A percentile compares a stretch with the other conserved stretches of the same genome.
Evolutionary conservation across 2,888 invertebrate species (phyloP).

Genomic region (Eristalis tenax): DNA sequence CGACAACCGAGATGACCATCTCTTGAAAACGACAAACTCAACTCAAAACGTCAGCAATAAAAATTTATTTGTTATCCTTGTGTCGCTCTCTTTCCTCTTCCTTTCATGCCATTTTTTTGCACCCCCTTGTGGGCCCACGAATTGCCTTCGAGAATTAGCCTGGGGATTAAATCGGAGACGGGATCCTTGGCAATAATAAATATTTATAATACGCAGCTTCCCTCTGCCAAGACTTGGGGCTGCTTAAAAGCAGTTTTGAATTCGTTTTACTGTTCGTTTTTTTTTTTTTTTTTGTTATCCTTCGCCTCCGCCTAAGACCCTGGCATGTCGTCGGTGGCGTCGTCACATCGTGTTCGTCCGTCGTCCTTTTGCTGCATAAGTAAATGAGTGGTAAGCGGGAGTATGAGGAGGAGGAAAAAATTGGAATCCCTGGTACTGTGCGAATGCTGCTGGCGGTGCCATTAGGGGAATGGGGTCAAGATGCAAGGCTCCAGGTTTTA

Average conservation of each 20-base stretch:
- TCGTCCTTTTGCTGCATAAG: constrained; percentile 67
- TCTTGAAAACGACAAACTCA: constrained; percentile 50
- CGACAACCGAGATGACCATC: constrained; percentile 41
- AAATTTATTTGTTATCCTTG: constrained; percentile 68
- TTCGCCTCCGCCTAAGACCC: background rate
- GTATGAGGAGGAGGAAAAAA: background rate
- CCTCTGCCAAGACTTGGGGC: constrained; percentile 59
- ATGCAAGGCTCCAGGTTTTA: constrained; percentile 71
- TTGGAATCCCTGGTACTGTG: constrained; percentile 37
- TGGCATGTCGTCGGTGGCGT: background rate
- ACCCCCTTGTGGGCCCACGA: background rate
- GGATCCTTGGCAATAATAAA: constrained; percentile 66
- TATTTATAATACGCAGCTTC: constrained; percentile 70
- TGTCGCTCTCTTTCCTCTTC: background rate
- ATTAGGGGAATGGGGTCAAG: constrained; percentile 70
- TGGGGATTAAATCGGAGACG: constrained; percentile 43
- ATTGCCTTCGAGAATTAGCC: constrained; percentile 48
- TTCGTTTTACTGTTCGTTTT: constrained; percentile 6
- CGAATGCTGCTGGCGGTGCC: constrained; percentile 24
- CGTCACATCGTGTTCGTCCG: background rate
- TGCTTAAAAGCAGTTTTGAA: constrained; percentile 58
- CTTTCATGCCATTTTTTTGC: background rate
- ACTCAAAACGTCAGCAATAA: constrained; percentile 66
- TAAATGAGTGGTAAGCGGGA: constrained; percentile 55
- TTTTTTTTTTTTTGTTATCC: background rate